Evolutionary conservation across 2,797 vertebrate species (phyloP).

Genomic region (Crenuchus spilurus): DNA sequence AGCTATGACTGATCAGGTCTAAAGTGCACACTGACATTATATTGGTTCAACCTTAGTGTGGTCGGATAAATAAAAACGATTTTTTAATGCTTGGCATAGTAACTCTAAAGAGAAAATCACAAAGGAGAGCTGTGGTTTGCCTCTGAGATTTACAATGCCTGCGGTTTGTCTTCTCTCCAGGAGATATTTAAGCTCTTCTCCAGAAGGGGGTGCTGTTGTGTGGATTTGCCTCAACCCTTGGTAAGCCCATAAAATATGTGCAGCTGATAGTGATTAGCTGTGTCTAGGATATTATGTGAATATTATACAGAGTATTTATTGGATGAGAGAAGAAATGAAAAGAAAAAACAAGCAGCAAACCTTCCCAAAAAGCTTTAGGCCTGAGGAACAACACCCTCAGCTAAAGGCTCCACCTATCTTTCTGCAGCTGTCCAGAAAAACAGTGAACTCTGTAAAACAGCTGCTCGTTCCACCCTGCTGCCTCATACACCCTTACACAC

Average conservation of each 20-base stretch:
- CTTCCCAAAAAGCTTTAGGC: neutral
- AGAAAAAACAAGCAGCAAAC: neutral
- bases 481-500: conserved; percentile 3
- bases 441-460: conserved; percentile 6
- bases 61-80: conserved; percentile 8
- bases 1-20: conserved; percentile 5
- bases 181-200: neutral
- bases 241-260: neutral
- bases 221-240: neutral
- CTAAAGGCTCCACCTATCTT: conserved; percentile 1
- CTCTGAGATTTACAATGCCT: neutral
- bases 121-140: neutral
- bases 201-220: conserved; percentile 41
- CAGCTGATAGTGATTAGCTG: neutral
- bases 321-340: neutral
- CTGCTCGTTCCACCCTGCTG: conserved; percentile 32
- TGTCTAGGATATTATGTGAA: neutral
- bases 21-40: neutral
- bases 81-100: neutral
- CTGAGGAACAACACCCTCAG: neutral
- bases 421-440: conserved; percentile 18
- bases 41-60: conserved; percentile 8
- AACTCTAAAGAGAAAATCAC: neutral
- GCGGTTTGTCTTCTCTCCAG: neutral
- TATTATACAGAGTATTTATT: conserved; percentile 5